Conservation (phyloP, 1,140 invertebrate species). For the Drosophila ohnishii region DNA sequence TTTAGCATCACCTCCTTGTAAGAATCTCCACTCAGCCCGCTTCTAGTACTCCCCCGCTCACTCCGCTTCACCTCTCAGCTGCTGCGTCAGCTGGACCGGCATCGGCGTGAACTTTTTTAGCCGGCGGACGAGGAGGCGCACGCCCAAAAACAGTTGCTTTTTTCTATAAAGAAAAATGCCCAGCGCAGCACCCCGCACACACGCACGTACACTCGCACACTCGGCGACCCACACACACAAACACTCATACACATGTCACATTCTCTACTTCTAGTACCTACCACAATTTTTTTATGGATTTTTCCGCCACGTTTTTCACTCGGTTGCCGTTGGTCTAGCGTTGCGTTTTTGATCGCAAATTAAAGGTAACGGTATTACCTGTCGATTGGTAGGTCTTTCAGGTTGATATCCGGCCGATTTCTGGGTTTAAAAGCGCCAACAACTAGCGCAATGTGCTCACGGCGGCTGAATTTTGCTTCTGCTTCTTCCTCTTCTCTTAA, state of each 20-base stretch:
- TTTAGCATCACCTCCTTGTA: conserved; percentile 28
- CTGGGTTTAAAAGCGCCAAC: conserved; percentile 34
- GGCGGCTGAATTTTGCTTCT: conserved; percentile 24
- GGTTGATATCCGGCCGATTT: conserved; percentile 25
- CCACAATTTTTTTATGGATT: conserved; percentile 77
- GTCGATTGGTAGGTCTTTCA: conserved; percentile 47
- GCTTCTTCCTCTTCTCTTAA: conserved; percentile 60
- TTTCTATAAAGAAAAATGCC: conserved; percentile 55
- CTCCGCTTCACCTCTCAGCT: conserved; percentile 13
- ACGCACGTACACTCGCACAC: conserved; percentile 21
- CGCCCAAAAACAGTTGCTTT: conserved; percentile 44
- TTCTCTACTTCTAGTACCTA: conserved; percentile 59
- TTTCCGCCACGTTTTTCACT: conserved; percentile 78
- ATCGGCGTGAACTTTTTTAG: conserved; percentile 19
- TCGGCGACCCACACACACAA: conserved; percentile 14
- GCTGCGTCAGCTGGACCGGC: conserved; percentile 46
- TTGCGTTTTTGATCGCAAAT: conserved; percentile 51
- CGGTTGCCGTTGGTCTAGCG: conserved; percentile 47
- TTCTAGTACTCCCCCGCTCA: neutral
- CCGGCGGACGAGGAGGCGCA: conserved; percentile 31
- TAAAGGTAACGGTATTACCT: conserved; percentile 52
- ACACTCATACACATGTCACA: conserved; percentile 51
- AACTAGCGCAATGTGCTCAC: conserved; percentile 70
- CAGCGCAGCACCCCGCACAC: conserved; percentile 70
- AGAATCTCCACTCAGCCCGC: conserved; percentile 8